Conservation (phyloP, 2,797 vertebrate genomes). For the Chelmon rostratus region DNA sequence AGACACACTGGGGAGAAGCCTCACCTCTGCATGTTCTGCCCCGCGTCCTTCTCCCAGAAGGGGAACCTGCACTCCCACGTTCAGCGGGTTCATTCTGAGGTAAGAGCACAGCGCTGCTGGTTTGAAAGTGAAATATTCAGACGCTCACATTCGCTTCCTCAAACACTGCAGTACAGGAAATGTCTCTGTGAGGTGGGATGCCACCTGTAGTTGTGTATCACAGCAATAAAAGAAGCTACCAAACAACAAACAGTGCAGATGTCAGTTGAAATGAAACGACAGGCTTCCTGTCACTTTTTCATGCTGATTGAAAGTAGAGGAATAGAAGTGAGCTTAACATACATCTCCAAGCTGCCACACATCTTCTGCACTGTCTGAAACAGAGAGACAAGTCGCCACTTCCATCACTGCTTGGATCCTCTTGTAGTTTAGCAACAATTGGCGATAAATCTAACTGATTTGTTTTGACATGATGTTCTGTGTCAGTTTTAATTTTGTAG, state of each 20-base stretch:
- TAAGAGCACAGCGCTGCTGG: constrained; percentile 69
- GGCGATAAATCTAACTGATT: neutral
- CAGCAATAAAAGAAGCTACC: neutral
- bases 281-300: neutral
- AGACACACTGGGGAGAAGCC: constrained; percentile 98
- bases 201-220: neutral
- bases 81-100: constrained; percentile 98
- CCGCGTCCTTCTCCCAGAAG: constrained; percentile 98
- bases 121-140: neutral
- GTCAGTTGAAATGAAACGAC: neutral
- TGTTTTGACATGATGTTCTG: neutral
- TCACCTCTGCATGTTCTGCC: constrained; percentile 96
- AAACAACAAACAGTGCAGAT: neutral
- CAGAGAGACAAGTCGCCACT: neutral
- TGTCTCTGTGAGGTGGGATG: neutral
- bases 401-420: neutral
- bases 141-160: neutral
- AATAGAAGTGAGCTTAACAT: neutral
- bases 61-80: constrained; percentile 98
- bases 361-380: neutral
- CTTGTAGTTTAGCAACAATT: neutral
- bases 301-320: neutral
- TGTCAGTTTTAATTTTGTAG: neutral
- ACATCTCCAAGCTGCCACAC: too few relatives aligned
- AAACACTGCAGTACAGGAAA: neutral